phyloP scores from a whole-genome alignment of 2,888 invertebrate species.

The Ormyrus thymus region DNA sequence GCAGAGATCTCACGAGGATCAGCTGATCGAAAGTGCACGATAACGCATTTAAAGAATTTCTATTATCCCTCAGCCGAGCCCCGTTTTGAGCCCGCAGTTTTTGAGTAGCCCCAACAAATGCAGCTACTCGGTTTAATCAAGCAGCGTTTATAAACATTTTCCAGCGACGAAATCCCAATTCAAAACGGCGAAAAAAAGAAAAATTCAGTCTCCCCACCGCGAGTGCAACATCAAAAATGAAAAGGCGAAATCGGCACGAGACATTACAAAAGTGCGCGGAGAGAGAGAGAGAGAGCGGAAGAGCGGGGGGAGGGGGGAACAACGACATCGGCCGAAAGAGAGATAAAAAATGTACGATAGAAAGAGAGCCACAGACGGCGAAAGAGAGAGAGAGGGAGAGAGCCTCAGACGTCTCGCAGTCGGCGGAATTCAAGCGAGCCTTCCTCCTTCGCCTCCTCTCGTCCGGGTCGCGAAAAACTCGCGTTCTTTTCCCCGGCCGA shows the following conservation, averaged over 20 bases:
- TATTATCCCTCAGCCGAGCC: too few species aligned
- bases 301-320: neutral
- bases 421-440: conserved; percentile 67
- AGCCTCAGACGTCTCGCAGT: conserved; percentile 73
- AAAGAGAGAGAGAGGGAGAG: conserved; percentile 57
- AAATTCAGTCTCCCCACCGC: neutral
- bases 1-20: too few species aligned
- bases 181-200: neutral
- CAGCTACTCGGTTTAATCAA: too few species aligned
- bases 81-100: too few species aligned
- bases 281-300: neutral
- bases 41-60: too few species aligned
- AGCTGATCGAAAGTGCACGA: too few species aligned
- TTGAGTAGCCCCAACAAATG: too few species aligned
- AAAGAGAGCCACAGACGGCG: conserved; percentile 10
- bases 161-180: too few species aligned
- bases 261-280: neutral
- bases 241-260: conserved; percentile 10
- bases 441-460: neutral
- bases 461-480: conserved; percentile 19
- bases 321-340: neutral
- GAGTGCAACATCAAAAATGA: neutral
- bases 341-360: conserved; percentile 20
- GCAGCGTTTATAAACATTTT: too few species aligned
- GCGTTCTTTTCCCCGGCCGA: conserved; percentile 25